A percentile compares a stretch with the other conserved stretches of the same genome.
Evolutionary conservation across 2,797 vertebrate genomes (phyloP).

Genomic region (Malurus leucopterus): DNA sequence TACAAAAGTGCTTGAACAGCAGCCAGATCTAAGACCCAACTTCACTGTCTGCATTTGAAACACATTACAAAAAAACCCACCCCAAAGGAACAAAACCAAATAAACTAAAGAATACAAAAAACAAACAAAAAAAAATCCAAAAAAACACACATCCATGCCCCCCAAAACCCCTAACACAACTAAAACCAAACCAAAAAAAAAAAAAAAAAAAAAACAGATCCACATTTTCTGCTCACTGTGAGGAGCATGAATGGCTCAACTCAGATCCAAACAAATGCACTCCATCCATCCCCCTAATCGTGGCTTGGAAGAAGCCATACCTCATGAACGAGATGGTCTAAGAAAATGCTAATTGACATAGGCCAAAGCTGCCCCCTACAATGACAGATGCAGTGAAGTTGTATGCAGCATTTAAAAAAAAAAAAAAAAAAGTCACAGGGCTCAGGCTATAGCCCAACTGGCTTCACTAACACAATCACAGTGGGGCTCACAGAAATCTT

Average conservation of each 20-base stretch:
- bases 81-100: background rate
- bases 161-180: no score
- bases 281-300: background rate
- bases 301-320: background rate
- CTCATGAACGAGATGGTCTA: rapidly evolving
- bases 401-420: background rate
- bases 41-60: background rate
- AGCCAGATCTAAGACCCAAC: background rate
- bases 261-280: background rate
- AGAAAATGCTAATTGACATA: background rate
- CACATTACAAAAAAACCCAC: background rate
- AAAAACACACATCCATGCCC: no score
- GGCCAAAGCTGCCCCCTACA: background rate
- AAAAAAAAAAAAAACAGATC: background rate
- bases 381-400: background rate
- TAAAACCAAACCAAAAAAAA: background rate
- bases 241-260: background rate
- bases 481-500: background rate
- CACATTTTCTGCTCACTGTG: background rate
- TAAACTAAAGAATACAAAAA: background rate
- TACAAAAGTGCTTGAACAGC: background rate
- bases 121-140: no score
- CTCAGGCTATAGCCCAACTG: background rate
- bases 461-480: background rate
- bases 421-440: background rate